Evolutionary conservation across 1,140 invertebrate species (phyloP).

Genomic region (Meloidogyne hapla): DNA sequence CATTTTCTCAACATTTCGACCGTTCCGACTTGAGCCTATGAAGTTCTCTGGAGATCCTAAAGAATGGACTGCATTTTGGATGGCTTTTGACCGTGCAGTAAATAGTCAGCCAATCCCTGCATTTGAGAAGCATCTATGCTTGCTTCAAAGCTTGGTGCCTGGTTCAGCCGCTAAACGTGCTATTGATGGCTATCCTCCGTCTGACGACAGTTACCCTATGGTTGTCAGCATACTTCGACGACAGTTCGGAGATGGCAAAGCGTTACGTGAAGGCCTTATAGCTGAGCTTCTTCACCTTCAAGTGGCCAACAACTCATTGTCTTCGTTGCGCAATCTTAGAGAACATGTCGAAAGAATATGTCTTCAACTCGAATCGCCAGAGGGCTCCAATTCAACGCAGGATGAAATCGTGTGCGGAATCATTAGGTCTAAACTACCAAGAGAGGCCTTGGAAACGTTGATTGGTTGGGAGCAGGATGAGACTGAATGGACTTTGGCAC

Average conservation of each 20-base stretch:
- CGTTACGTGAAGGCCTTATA: neutral
- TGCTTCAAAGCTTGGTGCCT: neutral
- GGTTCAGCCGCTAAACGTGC: neutral
- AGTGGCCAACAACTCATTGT: neutral
- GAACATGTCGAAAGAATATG: neutral
- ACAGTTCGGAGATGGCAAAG: neutral
- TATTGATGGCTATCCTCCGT: neutral
- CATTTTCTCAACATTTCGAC: neutral
- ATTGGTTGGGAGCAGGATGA: too few species aligned
- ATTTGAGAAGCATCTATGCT: neutral
- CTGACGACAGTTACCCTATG: constrained; percentile 1
- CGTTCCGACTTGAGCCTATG: neutral
- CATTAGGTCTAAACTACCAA: too few species aligned
- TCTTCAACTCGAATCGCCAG: too few species aligned
- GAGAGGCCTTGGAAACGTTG: too few species aligned
- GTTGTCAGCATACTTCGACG: neutral
- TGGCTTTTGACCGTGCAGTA: neutral
- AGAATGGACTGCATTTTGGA: constrained; percentile 13
- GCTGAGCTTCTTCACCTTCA: neutral
- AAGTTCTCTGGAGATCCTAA: neutral
- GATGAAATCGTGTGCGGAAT: too few species aligned
- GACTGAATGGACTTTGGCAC: too few species aligned
- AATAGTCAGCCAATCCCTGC: neutral
- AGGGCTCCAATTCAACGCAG: too few species aligned
- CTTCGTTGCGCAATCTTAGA: neutral